Evolutionary conservation across 2,797 vertebrate species (phyloP), one percentile per base, ranked within the genome.

Genomic region (Scomberomorus guttatus): DNA sequence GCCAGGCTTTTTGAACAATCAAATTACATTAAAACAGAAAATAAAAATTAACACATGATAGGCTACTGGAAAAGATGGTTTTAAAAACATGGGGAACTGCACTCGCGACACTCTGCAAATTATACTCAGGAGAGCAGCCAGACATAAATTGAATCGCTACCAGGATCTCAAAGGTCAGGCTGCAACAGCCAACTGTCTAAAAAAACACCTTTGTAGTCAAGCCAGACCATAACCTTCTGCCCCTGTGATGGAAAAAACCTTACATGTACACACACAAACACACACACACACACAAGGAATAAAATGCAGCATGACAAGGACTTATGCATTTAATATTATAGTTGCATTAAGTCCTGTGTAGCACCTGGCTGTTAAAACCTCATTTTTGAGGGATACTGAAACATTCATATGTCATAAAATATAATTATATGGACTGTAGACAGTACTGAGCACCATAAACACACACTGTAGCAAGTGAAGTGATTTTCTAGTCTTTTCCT

Each of bases 131-230:
- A 60, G 1, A 42, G 64, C 32, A 73, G 66, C 66, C 68, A 74
- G 37, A 42, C 69, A 48, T 11, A 42, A 37, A 63, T 9, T 55
- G 37, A 62, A 78, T 37, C 52, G 6, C 48, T 48, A 63, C 22
- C 63, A 62, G 57, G 24, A 69, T 9, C 71, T 63, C 46, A 77
- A 60, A 79, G 81, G 79, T 82, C 79, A 81, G 56, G 3, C 6
- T 51, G 25, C 37, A 70, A 63, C 25, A 58, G 51, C 32, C 46
- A 50, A 32, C 29, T 32, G 29, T 6, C 29, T 5, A 6, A 32
- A 32, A 32, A 5, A 6, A 32, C 29, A 50, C 13, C 67, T 69
- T 27, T 69, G 71, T 63, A 56, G 52, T 48, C 5, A 1, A 24
- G 50, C n/a, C 61, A 62, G 56, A 61, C 2, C 24, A 12, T 9